Conservation (phyloP, 2,113 vertebrate genomes). For the Elephantulus edwardii region DNA sequence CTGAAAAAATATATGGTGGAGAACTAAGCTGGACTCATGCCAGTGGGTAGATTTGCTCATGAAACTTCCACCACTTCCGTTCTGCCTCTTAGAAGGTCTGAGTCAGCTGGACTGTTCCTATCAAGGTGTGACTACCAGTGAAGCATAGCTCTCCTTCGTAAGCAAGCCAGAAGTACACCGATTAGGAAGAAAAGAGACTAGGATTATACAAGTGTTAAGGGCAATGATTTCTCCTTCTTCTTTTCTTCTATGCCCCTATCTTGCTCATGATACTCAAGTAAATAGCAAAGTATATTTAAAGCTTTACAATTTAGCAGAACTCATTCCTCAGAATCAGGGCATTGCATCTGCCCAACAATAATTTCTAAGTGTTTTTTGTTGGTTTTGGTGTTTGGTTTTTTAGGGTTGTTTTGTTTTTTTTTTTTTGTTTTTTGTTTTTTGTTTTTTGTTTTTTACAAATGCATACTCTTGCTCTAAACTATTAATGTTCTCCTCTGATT, state of each 20-base stretch:
- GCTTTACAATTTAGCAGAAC: not conserved
- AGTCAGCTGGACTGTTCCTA: not conserved
- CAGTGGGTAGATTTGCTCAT: not conserved
- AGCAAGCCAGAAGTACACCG: not conserved
- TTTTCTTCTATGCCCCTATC: too few relatives aligned
- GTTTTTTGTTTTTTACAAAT: conserved; percentile 41
- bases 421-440: too few relatives aligned
- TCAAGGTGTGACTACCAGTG: not conserved
- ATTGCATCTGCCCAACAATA: not conserved
- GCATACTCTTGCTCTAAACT: not conserved
- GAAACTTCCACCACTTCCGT: not conserved
- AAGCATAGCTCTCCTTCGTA: too few relatives aligned
- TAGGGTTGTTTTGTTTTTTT: too few relatives aligned
- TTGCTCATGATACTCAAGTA: not conserved
- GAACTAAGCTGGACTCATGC: not conserved
- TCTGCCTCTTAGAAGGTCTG: not conserved
- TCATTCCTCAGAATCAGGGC: not conserved
- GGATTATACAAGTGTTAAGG: not conserved
- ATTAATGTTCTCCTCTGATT: conserved; percentile 45
- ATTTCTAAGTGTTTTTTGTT: too few relatives aligned
- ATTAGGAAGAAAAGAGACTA: not conserved
- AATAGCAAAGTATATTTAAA: not conserved
- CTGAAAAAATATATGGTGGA: not conserved
- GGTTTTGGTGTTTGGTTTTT: too few relatives aligned
- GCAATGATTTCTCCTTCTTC: not conserved